Base-by-base conservation (phyloP, 2,888 invertebrate genomes). In the Smittia aterrima region DNA sequence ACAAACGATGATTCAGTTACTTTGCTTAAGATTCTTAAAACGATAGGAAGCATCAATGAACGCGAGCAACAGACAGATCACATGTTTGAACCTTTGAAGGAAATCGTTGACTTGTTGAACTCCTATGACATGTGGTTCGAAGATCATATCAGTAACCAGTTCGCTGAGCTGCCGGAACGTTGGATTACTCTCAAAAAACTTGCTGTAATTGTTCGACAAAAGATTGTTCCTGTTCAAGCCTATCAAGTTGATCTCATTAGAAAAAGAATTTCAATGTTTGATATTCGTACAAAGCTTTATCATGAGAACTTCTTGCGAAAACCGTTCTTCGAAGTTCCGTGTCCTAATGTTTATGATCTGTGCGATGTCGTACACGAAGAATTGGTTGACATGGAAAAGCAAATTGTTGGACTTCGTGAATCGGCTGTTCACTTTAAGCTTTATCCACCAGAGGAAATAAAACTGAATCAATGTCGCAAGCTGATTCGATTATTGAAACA, bases 41-140 rank as follows among this genome's bases (percentile, higher is more conserved):
- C 92, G 77, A 84, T 98, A 53, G 88, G 89, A 76, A 85, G 86
- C 78, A 89, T 91, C n/a, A 88, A 91, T 78, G 96, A 96, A 76
- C 86, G 90, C 16, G 91, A 91, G 77, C 85, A 86, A 47, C 85
- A 88, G 32, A 95, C 95, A 0, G 95, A 96, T 78, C 87, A 86
- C 53, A 94, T 96, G 92, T 97, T 97, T 80, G 93, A 92, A 32
- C 95, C 96, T 0, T 83, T 96, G 0, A 89, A 91, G 76, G 91
- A 93, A 78, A 93, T 92, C 58, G 93, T 96, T 67, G 91, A 94
- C 76, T 85, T 96, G 9, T 85, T 97, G 9, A 90, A 90, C 79
- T 86, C 88, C 0, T 96, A 96, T 79, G 90, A 92, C n/a, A 92
- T 95, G 20, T 92, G 94, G 78, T 91, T 97, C 82, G 87, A 90